Base-by-base conservation (phyloP, 2,888 invertebrate species). In the Folsomia manolachei region DNA sequence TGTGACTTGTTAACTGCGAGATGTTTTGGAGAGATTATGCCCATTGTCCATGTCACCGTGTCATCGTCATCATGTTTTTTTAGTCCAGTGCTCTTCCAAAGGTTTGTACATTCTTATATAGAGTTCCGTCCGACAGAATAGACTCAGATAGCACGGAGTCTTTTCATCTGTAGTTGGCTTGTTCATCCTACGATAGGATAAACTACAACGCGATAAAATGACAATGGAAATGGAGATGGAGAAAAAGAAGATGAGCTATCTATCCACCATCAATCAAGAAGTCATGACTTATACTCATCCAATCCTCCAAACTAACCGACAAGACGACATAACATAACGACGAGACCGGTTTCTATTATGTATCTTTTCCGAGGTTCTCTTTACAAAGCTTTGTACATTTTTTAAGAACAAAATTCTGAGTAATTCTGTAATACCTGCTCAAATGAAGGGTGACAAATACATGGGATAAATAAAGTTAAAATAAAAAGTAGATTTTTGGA, bases 1-100 rank as follows among this genome's bases (percentile, higher is more conserved):
- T 56, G 56, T 56, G 18, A 56, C 56, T 56, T 56, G 56, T 56
- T 56, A 56, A 56, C 18, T 56, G 18, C 19, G 56, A 56, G 56
- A 56, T 56, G 7, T 56, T 18, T 56, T n/a, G 11, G 56, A 56
- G 39, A 39, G 56, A 19, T 56, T 56, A 4, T 7, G 56, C n/a
- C 56, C 21, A 21, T 56, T 7, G 56, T 56, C 56, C 21, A 21
- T 56, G 18, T 56, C 56, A 56, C 21, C 56, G n/a, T 56, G 18
- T 56, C 21, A 56, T 56, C 21, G 21, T 56, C 56, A 56, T 56
- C 56, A 39, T 39, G 39, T 39, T 39, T n/a, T n/a, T n/a, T n/a
- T n/a, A n/a, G n/a, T n/a, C n/a, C n/a, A n/a, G n/a, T n/a, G n/a
- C n/a, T n/a, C n/a, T n/a, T n/a, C n/a, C n/a, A n/a, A n/a, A n/a